Percentiles rank a stretch among this genome's conserved stretches.
phyloP scores from a whole-genome alignment of 2,888 invertebrate species.

The Metopia argyrocephala region DNA sequence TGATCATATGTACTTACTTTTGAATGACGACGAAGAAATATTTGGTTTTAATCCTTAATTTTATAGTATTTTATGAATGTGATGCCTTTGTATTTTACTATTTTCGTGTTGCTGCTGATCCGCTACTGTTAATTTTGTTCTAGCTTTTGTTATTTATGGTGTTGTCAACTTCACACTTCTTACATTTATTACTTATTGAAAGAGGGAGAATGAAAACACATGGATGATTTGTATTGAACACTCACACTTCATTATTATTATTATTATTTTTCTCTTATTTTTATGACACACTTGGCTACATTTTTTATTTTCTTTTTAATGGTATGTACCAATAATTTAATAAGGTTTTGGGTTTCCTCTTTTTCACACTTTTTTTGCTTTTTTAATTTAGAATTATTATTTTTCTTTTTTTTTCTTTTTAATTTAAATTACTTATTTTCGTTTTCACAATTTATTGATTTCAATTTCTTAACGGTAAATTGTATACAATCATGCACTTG shows the following conservation, averaged over 20 bases:
- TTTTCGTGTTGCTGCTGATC: conserved; percentile 21
- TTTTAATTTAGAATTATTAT: too few species aligned
- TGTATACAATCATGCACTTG: conserved; percentile 32
- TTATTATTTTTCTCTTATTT: not conserved
- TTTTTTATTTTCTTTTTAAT: not conserved
- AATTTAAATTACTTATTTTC: conserved; percentile 24
- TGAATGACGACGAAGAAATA: conserved; percentile 46
- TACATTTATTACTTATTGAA: conserved; percentile 43
- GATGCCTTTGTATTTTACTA: conserved; percentile 31
- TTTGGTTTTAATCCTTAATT: conserved; percentile 44
- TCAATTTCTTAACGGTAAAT: conserved; percentile 38
- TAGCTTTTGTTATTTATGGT: conserved; percentile 29
- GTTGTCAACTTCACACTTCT: conserved; percentile 53
- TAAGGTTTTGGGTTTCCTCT: conserved; percentile 9
- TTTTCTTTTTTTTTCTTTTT: conserved; percentile 8
- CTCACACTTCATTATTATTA: not conserved
- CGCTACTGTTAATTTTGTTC: conserved; percentile 12
- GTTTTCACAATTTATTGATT: conserved; percentile 48
- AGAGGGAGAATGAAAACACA: not conserved
- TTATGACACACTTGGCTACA: too few species aligned
- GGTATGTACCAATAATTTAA: not conserved
- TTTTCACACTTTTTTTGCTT: not conserved
- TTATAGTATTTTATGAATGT: conserved; percentile 27
- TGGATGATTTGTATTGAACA: not conserved
- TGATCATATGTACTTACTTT: not conserved